Evolutionary conservation across 2,797 vertebrate species (phyloP).

Genomic region (Okamejei kenojei): DNA sequence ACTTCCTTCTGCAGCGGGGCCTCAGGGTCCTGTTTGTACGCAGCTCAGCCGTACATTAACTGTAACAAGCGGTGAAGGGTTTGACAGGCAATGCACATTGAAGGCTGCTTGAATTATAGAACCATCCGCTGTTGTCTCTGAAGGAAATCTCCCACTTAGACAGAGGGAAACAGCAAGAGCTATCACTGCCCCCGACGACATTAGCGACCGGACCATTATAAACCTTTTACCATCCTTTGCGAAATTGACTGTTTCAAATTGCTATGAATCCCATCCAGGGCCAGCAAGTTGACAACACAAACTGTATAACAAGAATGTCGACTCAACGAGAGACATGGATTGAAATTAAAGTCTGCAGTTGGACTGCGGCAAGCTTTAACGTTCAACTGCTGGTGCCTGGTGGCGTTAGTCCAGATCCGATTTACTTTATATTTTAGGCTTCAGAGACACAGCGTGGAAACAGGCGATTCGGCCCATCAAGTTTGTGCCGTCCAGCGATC

Average conservation of each 20-base stretch:
- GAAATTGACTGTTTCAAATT: not conserved
- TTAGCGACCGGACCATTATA: not conserved
- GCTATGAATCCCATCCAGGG: not conserved
- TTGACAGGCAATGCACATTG: slow-evolving; percentile 1
- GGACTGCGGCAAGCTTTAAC: not conserved
- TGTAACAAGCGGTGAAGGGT: not conserved
- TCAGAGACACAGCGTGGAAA: no score
- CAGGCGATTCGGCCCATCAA: no score
- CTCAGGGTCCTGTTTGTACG: not conserved
- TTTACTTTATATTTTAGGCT: not conserved
- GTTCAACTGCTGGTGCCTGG: not conserved
- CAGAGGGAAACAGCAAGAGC: not conserved
- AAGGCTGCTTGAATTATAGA: not conserved
- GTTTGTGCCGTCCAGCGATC: no score
- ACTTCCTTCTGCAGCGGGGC: not conserved
- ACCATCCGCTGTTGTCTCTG: not conserved
- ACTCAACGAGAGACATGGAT: not conserved
- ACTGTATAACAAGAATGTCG: not conserved
- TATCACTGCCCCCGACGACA: not conserved
- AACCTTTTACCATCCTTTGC: not conserved
- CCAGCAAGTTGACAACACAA: not conserved
- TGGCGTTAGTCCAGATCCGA: not conserved
- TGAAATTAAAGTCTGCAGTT: not conserved
- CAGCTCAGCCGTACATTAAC: not conserved
- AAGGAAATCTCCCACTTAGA: not conserved